Evolutionary conservation across 2,888 invertebrate species (phyloP).

Genomic region (Pyralis farinalis): DNA sequence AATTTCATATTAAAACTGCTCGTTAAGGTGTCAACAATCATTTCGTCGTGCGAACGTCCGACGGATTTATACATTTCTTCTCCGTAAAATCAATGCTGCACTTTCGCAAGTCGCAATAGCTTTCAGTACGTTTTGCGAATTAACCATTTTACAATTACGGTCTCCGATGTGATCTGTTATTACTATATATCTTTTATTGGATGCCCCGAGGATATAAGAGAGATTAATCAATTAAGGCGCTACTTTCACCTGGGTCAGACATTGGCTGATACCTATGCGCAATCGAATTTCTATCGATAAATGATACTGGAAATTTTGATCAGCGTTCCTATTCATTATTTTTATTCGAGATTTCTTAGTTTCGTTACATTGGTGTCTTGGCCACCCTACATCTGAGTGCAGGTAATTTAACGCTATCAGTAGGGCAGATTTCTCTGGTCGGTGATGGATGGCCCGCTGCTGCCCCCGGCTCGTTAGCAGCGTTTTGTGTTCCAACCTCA

Average conservation of each 20-base stretch:
- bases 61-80: conserved; percentile 34
- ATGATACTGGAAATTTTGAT: background rate
- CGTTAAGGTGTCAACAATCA: conserved; percentile 51
- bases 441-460: conserved; percentile 36
- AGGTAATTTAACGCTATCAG: conserved; percentile 55
- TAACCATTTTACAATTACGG: conserved; percentile 60
- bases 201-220: conserved; percentile 46
- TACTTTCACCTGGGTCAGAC: conserved; percentile 63
- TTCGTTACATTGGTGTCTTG: conserved; percentile 19
- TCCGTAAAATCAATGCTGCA: conserved; percentile 32
- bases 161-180: conserved; percentile 57
- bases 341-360: background rate
- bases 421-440: conserved; percentile 40
- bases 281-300: conserved; percentile 8
- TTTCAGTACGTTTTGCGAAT: conserved; percentile 46
- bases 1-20: conserved; percentile 50
- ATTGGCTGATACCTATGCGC: conserved; percentile 30
- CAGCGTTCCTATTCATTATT: background rate
- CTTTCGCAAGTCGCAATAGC: conserved; percentile 49
- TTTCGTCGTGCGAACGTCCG: conserved; percentile 26
- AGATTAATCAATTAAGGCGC: conserved; percentile 63
- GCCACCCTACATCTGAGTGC: conserved; percentile 38
- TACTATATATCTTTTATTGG: conserved; percentile 52
- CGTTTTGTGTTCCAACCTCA: conserved; percentile 26
- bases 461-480: conserved; percentile 45